These are phyloP conservation scores for Microcaecilia unicolor DNA, from an alignment of 2,797 vertebrate genomes.

Conservation along the genomic window DNA sequence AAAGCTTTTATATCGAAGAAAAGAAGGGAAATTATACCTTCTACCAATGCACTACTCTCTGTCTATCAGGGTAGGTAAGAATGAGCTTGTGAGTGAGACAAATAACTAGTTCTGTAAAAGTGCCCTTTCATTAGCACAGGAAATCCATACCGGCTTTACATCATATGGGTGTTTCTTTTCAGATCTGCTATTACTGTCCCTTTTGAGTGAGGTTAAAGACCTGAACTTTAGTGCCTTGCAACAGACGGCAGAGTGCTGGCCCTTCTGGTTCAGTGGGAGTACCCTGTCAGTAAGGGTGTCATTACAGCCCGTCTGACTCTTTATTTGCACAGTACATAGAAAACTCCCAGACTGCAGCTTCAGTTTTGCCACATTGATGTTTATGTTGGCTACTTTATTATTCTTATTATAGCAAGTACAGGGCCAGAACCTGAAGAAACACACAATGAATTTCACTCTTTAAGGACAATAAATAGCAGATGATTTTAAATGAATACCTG, in stretches of 20 bases:
- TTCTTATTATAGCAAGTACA: slow-evolving; percentile 44
- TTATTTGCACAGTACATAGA: slow-evolving; percentile 22
- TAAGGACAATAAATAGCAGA: slow-evolving; percentile 14
- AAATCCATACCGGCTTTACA: slow-evolving; percentile 1
- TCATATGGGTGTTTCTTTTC: not conserved
- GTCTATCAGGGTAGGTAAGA: not conserved
- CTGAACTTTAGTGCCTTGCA: not conserved
- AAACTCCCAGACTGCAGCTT: slow-evolving; percentile 24
- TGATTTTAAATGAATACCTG: slow-evolving; percentile 14
- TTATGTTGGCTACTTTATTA: slow-evolving; percentile 40
- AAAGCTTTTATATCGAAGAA: not conserved
- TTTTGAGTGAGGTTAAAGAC: not conserved
- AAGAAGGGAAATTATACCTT: too few relatives aligned
- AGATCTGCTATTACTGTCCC: slow-evolving; percentile 1
- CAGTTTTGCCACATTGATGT: slow-evolving; percentile 27
- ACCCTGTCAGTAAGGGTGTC: slow-evolving; percentile 6
- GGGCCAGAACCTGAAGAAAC: slow-evolving; percentile 39
- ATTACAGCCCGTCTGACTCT: slow-evolving; percentile 15
- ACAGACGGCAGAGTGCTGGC: not conserved
- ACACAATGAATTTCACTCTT: slow-evolving; percentile 37
- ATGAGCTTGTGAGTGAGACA: not conserved
- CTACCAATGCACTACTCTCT: too few relatives aligned
- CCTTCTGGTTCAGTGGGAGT: not conserved
- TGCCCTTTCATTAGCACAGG: slow-evolving; percentile 12
- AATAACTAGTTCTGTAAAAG: slow-evolving; percentile 3